These are phyloP conservation scores for Pomatostomus ruficeps DNA, from an alignment of 2,113 vertebrate species.

Conservation along the genomic window DNA sequence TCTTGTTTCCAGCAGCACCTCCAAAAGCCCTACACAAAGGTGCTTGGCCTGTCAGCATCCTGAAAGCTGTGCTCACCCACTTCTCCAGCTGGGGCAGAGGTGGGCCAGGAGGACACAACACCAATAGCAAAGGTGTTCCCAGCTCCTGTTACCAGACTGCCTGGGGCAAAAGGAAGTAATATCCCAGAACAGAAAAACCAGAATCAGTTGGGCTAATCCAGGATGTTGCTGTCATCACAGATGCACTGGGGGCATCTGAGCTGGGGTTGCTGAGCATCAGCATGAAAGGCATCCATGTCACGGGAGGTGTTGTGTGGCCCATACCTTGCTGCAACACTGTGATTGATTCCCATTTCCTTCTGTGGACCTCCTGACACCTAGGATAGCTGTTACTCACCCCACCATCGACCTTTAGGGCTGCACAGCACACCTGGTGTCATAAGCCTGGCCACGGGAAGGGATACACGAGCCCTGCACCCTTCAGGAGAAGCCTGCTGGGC, in stretches of 20 bases:
- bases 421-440: rapidly evolving
- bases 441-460: background rate
- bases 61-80: background rate
- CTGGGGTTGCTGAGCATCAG: background rate
- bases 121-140: background rate
- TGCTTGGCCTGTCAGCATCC: background rate
- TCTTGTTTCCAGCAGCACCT: background rate
- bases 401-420: background rate
- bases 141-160: background rate
- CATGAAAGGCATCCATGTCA: background rate
- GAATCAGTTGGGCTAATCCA: background rate
- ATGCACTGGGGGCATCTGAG: background rate
- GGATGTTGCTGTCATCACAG: background rate
- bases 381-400: background rate
- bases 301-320: rapidly evolving
- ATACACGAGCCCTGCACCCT: rapidly evolving
- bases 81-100: background rate
- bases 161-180: background rate
- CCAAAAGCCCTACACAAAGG: background rate
- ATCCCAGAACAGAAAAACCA: background rate
- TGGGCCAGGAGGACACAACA: background rate
- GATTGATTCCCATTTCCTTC: background rate
- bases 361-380: background rate
- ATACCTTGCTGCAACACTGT: background rate
- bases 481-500: background rate